Base-by-base conservation (phyloP, 2,797 vertebrate genomes). In the Xiphorhynchus erythropygius region DNA sequence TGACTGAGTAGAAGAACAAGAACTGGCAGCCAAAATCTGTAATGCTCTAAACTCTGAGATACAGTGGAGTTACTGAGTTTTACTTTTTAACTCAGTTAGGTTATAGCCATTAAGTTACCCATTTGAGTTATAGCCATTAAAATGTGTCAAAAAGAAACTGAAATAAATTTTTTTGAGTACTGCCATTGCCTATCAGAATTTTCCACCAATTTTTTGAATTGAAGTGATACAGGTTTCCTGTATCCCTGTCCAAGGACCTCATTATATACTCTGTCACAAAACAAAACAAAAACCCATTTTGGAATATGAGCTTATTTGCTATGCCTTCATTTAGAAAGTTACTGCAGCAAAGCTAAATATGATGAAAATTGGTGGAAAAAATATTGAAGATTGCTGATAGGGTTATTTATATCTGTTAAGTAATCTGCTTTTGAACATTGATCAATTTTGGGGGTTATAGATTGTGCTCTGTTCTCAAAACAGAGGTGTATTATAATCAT, bases 211-310 rank as follows among this genome's bases (percentile, higher is more conserved):
- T 11, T 16, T 57, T 44, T 50, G 24, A 25, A 25, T 10, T 52
- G 24, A 52, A 87, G 35, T 67, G 39, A 35, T 77, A 52, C 11
- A 62, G 22, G 23, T 46, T 84, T 24, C 52, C 10, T 42, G 18
- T 13, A 39, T 53, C 28, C 30, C 11, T 76, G 5, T 42, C 27
- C 44, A 52, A 42, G 33, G 32, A 27, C 24, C 13, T 59, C 18
- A 13, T 55, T 49, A 37, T 11, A 15, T 59, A 28, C 9, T 77
- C 28, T 75, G 32, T 84, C 12, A 42, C 7, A 64, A 81, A 80
- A 10, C 5, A 62, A 55, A 44, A 2, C 7, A 17, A 37, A 37
- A 52, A 17, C 3, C 0, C 1, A 1, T 46, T 73, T 62, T 60
- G 28, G 13, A 74, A 42, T 70, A 46, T 18, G 5, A 46, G 42